These are phyloP conservation scores for Xanthia icteritia DNA, from an alignment of 2,888 invertebrate genomes.

Conservation along the genomic window DNA sequence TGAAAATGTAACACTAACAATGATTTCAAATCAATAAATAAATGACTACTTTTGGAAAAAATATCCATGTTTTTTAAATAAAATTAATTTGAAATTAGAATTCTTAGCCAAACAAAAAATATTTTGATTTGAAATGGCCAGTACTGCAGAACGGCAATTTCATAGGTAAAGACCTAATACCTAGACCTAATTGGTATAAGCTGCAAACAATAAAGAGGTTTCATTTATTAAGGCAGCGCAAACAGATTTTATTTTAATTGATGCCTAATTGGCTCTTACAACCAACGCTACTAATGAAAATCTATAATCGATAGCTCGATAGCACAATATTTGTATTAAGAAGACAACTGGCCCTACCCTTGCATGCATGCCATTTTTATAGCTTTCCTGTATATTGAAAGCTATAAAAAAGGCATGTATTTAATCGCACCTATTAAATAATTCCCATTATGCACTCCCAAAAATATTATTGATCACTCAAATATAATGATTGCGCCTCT, in stretches of 20 bases:
- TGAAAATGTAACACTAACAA: no score
- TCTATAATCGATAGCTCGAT: constrained; percentile 3
- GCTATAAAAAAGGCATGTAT: neutral
- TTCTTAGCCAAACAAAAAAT: no score
- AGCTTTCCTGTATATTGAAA: no score
- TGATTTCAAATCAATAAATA: no score
- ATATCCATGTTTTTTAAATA: no score
- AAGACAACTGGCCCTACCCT: neutral
- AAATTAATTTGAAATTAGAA: no score
- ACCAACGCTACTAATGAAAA: neutral
- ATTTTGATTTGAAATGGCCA: no score
- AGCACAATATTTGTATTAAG: neutral
- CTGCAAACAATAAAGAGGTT: constrained; percentile 2
- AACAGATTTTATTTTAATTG: constrained; percentile 25
- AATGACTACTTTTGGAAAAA: no score
- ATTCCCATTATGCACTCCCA: neutral
- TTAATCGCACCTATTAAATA: neutral
- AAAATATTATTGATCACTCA: neutral
- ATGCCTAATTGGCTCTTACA: constrained; percentile 32
- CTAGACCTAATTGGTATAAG: constrained; percentile 39
- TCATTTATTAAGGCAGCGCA: neutral
- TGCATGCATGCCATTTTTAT: no score
- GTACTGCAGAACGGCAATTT: no score
- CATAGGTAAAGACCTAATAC: no score
- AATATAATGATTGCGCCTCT: neutral